Evolutionary conservation across 2,113 vertebrate genomes (phyloP).

Genomic region (Piprites chloris): DNA sequence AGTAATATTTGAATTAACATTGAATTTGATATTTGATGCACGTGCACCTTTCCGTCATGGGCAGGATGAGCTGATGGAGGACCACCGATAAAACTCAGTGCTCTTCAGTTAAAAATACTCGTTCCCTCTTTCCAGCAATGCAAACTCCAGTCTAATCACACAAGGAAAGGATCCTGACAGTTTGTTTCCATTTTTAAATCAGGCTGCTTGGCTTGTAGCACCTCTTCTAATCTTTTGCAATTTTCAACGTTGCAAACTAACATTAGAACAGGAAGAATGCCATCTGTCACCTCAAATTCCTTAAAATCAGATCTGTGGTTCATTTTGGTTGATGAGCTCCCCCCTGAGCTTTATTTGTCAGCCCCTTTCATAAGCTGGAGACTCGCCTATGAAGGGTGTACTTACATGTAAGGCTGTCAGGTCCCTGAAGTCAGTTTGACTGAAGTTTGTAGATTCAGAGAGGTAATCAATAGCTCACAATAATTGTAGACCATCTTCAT

Average conservation of each 20-base stretch:
- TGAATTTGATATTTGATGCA: neutral
- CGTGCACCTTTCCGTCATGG: neutral
- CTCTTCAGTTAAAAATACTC: neutral
- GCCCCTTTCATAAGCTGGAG: neutral
- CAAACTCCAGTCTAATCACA: neutral
- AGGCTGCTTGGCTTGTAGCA: neutral
- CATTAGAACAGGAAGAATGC: neutral
- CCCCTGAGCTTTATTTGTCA: neutral
- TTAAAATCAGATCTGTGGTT: neutral
- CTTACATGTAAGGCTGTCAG: neutral
- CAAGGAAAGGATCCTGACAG: neutral
- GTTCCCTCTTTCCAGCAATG: neutral
- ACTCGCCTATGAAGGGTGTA: neutral
- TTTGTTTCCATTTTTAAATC: neutral
- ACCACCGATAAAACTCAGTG: neutral
- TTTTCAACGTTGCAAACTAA: neutral
- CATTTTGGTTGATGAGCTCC: neutral
- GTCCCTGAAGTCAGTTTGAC: neutral
- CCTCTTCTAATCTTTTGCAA: neutral
- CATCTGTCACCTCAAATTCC: neutral
- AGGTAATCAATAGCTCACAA: neutral
- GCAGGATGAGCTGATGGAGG: neutral
- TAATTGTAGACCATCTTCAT: neutral
- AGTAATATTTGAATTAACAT: neutral
- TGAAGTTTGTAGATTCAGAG: constrained; percentile 24